A percentile compares a stretch with the other conserved stretches of the same genome.
phyloP scores from a whole-genome alignment of 2,888 invertebrate species.

The Sminthurides aquaticus region DNA sequence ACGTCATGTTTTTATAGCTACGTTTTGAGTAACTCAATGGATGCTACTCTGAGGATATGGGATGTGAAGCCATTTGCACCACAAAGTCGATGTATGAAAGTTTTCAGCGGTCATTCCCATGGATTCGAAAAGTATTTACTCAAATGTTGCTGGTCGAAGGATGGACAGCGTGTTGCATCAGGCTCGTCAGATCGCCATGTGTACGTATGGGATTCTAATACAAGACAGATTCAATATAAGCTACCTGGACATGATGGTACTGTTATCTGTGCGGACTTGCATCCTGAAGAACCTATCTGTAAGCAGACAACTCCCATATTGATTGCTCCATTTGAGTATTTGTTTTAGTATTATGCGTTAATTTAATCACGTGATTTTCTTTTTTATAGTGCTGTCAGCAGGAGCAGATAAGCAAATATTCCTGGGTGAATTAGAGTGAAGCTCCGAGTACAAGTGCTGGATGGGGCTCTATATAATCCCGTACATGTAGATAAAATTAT shows the following conservation, averaged over 20 bases:
- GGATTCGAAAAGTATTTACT: constrained; percentile 63
- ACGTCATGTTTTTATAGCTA: constrained; percentile 50
- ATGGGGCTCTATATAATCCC: background rate
- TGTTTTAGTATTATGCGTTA: background rate
- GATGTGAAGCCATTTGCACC: constrained; percentile 93
- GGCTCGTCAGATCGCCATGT: constrained; percentile 94
- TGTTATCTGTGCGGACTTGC: constrained; percentile 93
- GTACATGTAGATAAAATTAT: too few species aligned
- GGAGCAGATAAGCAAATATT: constrained; percentile 94
- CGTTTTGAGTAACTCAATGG: constrained; percentile 85
- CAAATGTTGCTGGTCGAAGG: constrained; percentile 85
- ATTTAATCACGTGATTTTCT: constrained; percentile 6
- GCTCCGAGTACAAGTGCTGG: background rate
- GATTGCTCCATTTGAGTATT: constrained; percentile 12
- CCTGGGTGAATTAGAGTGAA: constrained; percentile 76
- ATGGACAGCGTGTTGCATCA: constrained; percentile 80
- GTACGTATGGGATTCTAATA: constrained; percentile 94
- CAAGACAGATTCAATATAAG: constrained; percentile 85
- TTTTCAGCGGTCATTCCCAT: constrained; percentile 47
- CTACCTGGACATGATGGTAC: constrained; percentile 96
- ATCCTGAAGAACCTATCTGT: constrained; percentile 83
- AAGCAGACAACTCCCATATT: constrained; percentile 46
- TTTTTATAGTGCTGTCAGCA: constrained; percentile 69
- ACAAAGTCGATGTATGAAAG: constrained; percentile 83
- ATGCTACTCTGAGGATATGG: constrained; percentile 91